These are phyloP conservation scores for Lapara coniferarum DNA, from an alignment of 2,888 invertebrate genomes.

Conservation along the genomic window DNA sequence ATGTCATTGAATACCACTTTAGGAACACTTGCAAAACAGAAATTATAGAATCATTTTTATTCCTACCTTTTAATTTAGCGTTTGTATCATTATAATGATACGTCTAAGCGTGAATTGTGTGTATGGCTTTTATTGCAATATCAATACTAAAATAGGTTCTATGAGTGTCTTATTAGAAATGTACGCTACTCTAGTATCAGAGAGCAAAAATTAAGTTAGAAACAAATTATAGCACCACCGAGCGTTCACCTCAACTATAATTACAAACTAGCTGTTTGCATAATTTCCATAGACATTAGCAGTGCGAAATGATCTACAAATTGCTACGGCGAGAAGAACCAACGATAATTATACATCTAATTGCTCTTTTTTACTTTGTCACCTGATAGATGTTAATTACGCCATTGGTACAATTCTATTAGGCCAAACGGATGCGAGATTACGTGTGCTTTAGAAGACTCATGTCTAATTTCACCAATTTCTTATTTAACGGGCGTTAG, in stretches of 20 bases:
- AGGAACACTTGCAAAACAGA: constrained; percentile 60
- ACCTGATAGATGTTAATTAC: constrained; percentile 54
- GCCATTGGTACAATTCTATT: constrained; percentile 27
- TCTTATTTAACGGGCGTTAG: no score
- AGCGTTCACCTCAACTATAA: constrained; percentile 72
- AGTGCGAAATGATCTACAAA: constrained; percentile 75
- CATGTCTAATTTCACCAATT: no score
- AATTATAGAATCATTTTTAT: constrained; percentile 56
- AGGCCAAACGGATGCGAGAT: constrained; percentile 1
- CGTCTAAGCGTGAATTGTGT: constrained; percentile 42
- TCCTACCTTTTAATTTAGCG: constrained; percentile 55
- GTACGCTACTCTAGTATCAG: constrained; percentile 14
- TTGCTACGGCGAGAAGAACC: constrained; percentile 67
- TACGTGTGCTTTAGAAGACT: background rate
- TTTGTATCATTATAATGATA: constrained; percentile 51
- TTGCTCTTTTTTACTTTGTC: constrained; percentile 71
- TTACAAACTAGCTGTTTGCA: constrained; percentile 73
- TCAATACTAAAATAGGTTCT: background rate
- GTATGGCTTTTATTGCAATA: background rate
- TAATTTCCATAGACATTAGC: constrained; percentile 79
- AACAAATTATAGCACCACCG: constrained; percentile 68
- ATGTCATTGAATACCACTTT: constrained; percentile 56
- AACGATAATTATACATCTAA: constrained; percentile 69
- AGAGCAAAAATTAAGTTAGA: constrained; percentile 49
- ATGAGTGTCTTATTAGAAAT: constrained; percentile 7